Conservation (phyloP, 2,113 vertebrate species). For the Cyanoliseus patagonus region DNA sequence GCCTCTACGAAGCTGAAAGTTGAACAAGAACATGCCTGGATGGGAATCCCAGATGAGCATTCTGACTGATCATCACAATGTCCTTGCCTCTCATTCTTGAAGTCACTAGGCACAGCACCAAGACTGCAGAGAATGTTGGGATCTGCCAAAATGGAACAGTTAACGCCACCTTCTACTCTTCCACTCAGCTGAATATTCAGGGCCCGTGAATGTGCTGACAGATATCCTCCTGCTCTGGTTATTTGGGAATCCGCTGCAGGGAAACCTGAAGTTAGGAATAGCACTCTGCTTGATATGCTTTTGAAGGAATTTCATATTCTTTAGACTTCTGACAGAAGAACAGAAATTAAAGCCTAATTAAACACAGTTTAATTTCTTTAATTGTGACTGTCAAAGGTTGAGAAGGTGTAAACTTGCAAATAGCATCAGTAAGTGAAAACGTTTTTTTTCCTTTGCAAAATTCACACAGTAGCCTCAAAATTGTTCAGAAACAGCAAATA, state of each 20-base stretch:
- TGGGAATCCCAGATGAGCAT: background rate
- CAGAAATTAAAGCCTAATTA: background rate
- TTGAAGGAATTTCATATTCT: background rate
- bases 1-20: background rate
- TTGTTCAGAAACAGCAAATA: background rate
- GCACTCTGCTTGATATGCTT: background rate
- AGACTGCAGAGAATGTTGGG: background rate
- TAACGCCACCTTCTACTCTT: background rate
- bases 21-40: accelerated
- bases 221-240: background rate
- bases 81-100: background rate
- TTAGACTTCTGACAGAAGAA: background rate
- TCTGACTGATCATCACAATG: background rate
- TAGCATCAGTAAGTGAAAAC: background rate
- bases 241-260: background rate
- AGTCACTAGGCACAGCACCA: background rate
- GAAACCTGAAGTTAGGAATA: background rate
- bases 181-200: background rate
- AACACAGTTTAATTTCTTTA: background rate
- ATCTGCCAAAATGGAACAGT: background rate
- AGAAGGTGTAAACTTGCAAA: background rate
- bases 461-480: background rate
- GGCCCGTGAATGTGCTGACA: accelerated
- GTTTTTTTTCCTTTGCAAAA: background rate
- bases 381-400: background rate